phyloP scores from a whole-genome alignment of 2,113 vertebrate species.

The Glaucomys volans region DNA sequence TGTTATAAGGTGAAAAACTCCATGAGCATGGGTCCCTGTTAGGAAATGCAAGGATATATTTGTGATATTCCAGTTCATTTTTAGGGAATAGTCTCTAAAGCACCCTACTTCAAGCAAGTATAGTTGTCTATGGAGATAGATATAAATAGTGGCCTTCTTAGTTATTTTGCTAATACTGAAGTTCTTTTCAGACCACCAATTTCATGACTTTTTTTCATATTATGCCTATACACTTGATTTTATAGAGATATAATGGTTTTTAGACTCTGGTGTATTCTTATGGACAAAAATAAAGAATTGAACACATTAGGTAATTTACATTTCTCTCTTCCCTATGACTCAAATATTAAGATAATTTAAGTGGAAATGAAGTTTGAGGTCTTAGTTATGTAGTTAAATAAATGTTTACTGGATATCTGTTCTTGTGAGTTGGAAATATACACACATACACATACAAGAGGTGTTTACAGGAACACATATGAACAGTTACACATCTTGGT shows the following conservation, averaged over 20 bases:
- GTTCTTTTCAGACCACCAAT: constrained; percentile 14
- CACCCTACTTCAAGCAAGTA: constrained; percentile 10
- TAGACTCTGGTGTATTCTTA: neutral
- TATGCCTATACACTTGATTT: neutral
- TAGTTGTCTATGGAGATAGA: neutral
- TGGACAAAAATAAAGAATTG: neutral
- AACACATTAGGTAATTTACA: neutral
- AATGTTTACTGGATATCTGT: neutral
- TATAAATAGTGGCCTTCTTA: neutral
- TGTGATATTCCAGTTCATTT: neutral
- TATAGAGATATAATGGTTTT: neutral
- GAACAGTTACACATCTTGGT: neutral
- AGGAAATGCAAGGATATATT: neutral
- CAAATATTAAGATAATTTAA: constrained; percentile 24
- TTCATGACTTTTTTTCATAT: neutral
- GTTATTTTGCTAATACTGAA: constrained; percentile 35
- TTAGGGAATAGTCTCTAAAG: constrained; percentile 14
- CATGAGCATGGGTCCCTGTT: neutral
- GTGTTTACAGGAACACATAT: neutral
- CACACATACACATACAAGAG: neutral
- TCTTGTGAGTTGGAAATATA: neutral
- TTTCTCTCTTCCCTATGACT: neutral
- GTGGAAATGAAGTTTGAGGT: constrained; percentile 28
- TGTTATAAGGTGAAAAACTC: constrained; percentile 10
- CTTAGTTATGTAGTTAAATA: neutral